Evolutionary conservation across 2,797 vertebrate genomes (phyloP).

Genomic region (Anguilla marmorata): DNA sequence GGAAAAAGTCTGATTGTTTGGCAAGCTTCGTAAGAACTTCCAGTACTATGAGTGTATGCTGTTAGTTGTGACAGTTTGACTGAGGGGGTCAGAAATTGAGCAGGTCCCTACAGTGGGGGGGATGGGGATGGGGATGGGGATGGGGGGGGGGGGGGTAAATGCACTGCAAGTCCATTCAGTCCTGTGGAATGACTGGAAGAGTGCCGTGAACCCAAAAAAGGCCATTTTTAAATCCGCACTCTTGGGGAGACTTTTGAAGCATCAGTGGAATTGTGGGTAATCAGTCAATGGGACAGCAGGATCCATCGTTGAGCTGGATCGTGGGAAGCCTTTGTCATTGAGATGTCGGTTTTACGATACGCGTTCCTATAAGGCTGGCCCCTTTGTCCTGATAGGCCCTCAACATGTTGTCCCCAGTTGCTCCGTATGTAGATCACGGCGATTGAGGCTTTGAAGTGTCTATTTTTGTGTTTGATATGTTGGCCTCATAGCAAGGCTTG

Average conservation of each 20-base stretch:
- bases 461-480: neutral
- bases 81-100: neutral
- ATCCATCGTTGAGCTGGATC: neutral
- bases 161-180: neutral
- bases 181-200: too few species aligned
- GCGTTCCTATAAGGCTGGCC: too few species aligned
- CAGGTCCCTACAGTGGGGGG: neutral
- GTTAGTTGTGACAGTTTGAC: neutral
- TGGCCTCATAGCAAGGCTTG: neutral
- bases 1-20: neutral
- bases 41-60: neutral
- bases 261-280: neutral
- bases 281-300: neutral
- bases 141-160: neutral
- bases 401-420: neutral
- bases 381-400: neutral
- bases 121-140: too few species aligned
- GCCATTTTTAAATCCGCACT: neutral
- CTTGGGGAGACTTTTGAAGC: neutral
- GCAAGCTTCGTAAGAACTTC: neutral
- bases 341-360: neutral
- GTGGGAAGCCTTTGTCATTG: neutral
- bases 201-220: neutral
- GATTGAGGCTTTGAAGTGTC: neutral
- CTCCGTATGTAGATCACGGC: neutral